Base-by-base conservation (phyloP, 2,113 vertebrate genomes). In the Ophiodon elongatus region DNA sequence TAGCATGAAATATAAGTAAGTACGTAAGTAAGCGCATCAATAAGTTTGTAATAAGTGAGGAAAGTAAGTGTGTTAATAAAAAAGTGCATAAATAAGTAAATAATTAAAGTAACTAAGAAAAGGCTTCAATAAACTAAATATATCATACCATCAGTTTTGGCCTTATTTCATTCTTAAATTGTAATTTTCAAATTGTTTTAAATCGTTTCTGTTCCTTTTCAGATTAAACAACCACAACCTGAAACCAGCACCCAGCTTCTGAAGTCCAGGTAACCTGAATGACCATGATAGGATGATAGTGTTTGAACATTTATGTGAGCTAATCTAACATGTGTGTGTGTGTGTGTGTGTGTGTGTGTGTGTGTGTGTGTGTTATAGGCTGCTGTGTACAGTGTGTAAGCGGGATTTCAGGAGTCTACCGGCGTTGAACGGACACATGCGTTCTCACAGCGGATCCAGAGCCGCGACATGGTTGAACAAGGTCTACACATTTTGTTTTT, bases 361-460 rank as follows among this genome's bases (percentile, higher is more conserved):
- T 45, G 43, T 45, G 43, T 45, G 43, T 45, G 64, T 45, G 67
- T 66, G 60, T 59, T 52, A 41, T 33, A 88, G 89, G 73, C 29
- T 85, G 86, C 31, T 84, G 69, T 92, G 91, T 80, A 76, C 37
- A 62, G 87, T 94, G 94, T 94, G 91, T 87, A 82, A 91, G 21
- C 91, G 84, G 4, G 89, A 79, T 6, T 95, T 91, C 43, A 89
- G 81, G 85, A 88, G 80, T 54, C 75, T 89, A 17, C 85, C 87
- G 4, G 89, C 88, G 0, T 21, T 92, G 29, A 92, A 89, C 8
- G 82, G 89, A 47, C 91, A 92, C 84, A 91, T 89, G 87, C 84
- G 89, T 2, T 91, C 85, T 2, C 91, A 92, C 81, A 86, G 87
- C 15, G 57, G 81, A 29, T 57, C 66, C 83, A 79, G 78, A 72